Evolutionary conservation across 2,797 vertebrate species (phyloP).

Genomic region (Enteromius treurensis): DNA sequence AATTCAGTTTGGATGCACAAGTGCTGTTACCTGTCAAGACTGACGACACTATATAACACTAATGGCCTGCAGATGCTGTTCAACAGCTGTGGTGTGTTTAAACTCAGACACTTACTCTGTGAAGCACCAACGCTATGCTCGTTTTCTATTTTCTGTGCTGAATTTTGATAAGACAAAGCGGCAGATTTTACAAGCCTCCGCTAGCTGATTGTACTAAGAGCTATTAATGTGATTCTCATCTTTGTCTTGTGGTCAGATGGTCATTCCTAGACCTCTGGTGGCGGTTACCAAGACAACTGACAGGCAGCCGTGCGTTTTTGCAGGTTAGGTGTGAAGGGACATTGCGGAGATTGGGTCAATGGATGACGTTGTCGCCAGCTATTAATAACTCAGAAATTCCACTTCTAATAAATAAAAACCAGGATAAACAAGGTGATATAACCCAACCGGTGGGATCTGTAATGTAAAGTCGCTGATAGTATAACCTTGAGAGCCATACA

Average conservation of each 20-base stretch:
- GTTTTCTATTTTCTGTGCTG: not conserved
- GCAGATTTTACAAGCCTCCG: not conserved
- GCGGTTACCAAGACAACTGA: conserved; percentile 42
- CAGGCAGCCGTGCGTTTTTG: conserved; percentile 31
- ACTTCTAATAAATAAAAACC: conserved; percentile 61
- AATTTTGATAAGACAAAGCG: not conserved
- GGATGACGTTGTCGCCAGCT: not conserved
- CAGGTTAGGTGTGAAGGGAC: conserved; percentile 36
- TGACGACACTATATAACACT: not conserved
- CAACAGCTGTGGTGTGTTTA: not conserved
- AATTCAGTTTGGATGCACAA: conserved; percentile 44
- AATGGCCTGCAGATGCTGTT: conserved; percentile 26
- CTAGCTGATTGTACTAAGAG: conserved; percentile 3
- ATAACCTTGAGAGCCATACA: not conserved
- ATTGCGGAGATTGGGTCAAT: conserved; percentile 2
- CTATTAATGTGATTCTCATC: conserved; percentile 8
- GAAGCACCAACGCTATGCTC: not conserved
- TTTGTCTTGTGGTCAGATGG: conserved; percentile 27
- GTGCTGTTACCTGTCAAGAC: conserved; percentile 41
- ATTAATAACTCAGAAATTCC: conserved; percentile 6
- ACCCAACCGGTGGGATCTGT: not conserved
- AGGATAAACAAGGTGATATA: not conserved
- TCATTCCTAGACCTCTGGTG: conserved; percentile 38
- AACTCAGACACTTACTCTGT: not conserved
- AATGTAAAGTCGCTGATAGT: not conserved